Percentiles rank a stretch among this genome's conserved stretches.
phyloP scores from a whole-genome alignment of 2,797 vertebrate species.

The Pipistrellus pipistrellus region DNA sequence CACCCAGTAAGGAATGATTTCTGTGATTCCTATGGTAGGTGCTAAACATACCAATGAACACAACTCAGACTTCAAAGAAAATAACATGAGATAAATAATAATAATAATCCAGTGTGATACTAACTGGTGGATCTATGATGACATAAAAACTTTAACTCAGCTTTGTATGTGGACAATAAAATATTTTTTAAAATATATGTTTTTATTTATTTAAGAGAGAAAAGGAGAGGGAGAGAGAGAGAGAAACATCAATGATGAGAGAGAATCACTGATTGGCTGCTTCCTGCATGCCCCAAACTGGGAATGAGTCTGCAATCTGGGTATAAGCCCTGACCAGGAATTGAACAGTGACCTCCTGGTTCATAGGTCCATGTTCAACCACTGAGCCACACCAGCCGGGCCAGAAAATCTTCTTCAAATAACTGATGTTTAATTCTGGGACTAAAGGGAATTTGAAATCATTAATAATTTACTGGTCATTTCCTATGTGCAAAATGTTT shows the following conservation, averaged over 20 bases:
- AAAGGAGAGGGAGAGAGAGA: too few species aligned
- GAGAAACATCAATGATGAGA: too few species aligned
- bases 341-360: too few species aligned
- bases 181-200: background rate
- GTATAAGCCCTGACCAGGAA: too few species aligned
- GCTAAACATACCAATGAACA: background rate
- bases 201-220: too few species aligned
- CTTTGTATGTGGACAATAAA: background rate
- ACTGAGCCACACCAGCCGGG: too few species aligned
- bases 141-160: background rate
- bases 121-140: background rate
- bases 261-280: too few species aligned
- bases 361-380: too few species aligned
- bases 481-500: background rate
- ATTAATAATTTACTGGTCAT: background rate
- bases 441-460: background rate
- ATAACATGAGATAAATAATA: background rate
- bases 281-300: too few species aligned
- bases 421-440: background rate
- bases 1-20: background rate
- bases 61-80: constrained; percentile 32
- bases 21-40: background rate
- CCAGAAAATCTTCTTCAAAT: background rate
- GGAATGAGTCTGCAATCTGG: too few species aligned
- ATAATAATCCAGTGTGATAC: background rate